These are phyloP conservation scores for Amblyopsis rosae DNA, from an alignment of 2,113 vertebrate genomes.

Conservation along the genomic window DNA sequence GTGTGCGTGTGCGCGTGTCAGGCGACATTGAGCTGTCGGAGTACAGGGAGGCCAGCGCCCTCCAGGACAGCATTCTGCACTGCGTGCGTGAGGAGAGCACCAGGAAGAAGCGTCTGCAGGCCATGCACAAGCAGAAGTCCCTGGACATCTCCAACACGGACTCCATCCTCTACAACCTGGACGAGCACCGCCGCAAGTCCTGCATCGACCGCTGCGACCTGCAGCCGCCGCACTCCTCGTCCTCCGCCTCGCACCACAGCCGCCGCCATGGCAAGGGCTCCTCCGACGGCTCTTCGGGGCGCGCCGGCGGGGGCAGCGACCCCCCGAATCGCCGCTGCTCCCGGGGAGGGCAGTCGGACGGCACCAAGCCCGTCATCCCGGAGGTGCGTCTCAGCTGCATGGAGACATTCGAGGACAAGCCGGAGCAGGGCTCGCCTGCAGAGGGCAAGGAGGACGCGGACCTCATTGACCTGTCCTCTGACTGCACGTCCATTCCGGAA, in stretches of 20 bases:
- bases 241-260: constrained; percentile 55
- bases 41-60: constrained; percentile 89
- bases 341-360: constrained; percentile 75
- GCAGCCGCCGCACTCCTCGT: constrained; percentile 73
- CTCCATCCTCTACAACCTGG: constrained; percentile 92
- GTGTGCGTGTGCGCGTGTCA: constrained; percentile 45
- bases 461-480: constrained; percentile 94
- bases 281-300: constrained; percentile 81
- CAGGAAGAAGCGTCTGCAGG: constrained; percentile 93
- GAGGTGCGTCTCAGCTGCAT: constrained; percentile 96
- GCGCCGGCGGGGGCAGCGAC: constrained; percentile 72
- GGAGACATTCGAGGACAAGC: constrained; percentile 89
- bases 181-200: constrained; percentile 95
- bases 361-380: constrained; percentile 87
- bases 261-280: constrained; percentile 79
- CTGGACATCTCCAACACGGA: constrained; percentile 98
- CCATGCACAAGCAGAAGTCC: constrained; percentile 97
- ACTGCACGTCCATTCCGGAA: constrained; percentile 92
- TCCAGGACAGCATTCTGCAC: constrained; percentile 94
- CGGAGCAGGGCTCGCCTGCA: constrained; percentile 78
- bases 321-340: constrained; percentile 70
- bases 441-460: constrained; percentile 86
- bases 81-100: constrained; percentile 93
- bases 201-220: constrained; percentile 95
- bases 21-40: constrained; percentile 98